Percentiles rank a stretch among this genome's conserved stretches.
These are phyloP conservation scores for Eira barbara DNA, from an alignment of 2,113 vertebrate species.

Conservation along the genomic window DNA sequence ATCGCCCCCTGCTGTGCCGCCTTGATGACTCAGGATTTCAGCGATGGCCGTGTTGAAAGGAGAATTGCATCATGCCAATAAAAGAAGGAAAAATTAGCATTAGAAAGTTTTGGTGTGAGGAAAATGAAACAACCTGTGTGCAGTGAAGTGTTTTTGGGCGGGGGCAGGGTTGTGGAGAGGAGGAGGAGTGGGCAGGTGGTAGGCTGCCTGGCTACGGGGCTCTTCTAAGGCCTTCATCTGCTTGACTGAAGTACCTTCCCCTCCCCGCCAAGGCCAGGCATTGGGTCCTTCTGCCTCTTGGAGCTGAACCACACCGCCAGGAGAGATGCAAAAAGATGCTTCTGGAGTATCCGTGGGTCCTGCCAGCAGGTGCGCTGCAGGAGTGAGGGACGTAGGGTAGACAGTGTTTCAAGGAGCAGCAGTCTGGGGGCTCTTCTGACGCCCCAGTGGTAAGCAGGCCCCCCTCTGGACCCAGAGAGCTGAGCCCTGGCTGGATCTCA, in stretches of 20 bases:
- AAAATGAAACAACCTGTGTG: neutral
- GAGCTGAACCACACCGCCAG: neutral
- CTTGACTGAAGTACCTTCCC: neutral
- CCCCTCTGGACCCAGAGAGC: neutral
- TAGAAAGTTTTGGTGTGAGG: constrained; percentile 26
- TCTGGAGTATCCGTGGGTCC: neutral
- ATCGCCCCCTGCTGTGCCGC: neutral
- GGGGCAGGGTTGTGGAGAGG: rapidly evolving
- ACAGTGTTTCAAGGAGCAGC: neutral
- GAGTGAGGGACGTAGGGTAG: neutral
- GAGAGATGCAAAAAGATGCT: neutral
- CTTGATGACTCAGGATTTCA: constrained; percentile 46
- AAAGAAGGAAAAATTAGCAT: neutral
- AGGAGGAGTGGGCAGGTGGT: neutral
- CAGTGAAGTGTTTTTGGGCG: neutral
- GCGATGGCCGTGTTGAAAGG: constrained; percentile 27
- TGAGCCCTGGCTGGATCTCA: neutral
- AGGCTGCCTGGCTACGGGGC: rapidly evolving
- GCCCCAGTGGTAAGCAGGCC: neutral
- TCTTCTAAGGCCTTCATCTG: neutral
- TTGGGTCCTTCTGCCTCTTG: neutral
- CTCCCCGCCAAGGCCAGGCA: neutral
- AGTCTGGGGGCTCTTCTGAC: neutral
- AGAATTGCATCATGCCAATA: constrained; percentile 26
- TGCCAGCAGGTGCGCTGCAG: neutral